Percentiles rank a stretch among this genome's conserved stretches.
phyloP scores from a whole-genome alignment of 2,113 vertebrate species.

The Gulo gulo region DNA sequence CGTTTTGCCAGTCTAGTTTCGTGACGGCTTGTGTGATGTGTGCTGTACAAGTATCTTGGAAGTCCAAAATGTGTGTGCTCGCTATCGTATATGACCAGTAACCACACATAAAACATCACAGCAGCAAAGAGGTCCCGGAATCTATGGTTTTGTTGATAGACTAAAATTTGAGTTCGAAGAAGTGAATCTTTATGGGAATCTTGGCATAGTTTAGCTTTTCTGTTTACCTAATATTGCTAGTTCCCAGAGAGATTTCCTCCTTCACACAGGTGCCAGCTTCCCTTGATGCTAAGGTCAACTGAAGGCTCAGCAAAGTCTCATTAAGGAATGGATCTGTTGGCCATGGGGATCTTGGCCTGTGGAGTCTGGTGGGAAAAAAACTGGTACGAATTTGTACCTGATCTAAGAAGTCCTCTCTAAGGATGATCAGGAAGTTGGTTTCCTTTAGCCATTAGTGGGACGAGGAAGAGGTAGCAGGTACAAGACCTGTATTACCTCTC shows the following conservation, averaged over 20 bases:
- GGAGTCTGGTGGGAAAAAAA: neutral
- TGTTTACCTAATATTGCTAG: neutral
- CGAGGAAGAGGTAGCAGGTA: neutral
- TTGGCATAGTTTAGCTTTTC: neutral
- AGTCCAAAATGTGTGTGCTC: neutral
- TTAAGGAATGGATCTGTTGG: neutral
- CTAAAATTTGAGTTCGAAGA: neutral
- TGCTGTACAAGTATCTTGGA: neutral
- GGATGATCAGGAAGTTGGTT: neutral
- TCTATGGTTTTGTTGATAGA: neutral
- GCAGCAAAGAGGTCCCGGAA: neutral
- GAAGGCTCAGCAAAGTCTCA: neutral
- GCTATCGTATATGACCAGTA: neutral
- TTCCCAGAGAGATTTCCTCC: neutral
- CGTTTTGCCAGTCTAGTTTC: neutral
- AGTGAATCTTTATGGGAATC: neutral
- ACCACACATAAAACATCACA: neutral
- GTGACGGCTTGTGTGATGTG: neutral
- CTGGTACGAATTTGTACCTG: neutral
- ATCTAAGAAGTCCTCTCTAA: neutral
- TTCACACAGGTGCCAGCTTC: neutral
- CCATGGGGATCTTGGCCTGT: neutral
- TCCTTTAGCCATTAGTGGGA: neutral
- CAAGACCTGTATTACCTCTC: neutral
- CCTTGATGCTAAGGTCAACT: neutral